A percentile compares a stretch with the other conserved stretches of the same genome.
These are phyloP conservation scores for Helogale parvula DNA, from an alignment of 2,113 vertebrate species.

Conservation along the genomic window DNA sequence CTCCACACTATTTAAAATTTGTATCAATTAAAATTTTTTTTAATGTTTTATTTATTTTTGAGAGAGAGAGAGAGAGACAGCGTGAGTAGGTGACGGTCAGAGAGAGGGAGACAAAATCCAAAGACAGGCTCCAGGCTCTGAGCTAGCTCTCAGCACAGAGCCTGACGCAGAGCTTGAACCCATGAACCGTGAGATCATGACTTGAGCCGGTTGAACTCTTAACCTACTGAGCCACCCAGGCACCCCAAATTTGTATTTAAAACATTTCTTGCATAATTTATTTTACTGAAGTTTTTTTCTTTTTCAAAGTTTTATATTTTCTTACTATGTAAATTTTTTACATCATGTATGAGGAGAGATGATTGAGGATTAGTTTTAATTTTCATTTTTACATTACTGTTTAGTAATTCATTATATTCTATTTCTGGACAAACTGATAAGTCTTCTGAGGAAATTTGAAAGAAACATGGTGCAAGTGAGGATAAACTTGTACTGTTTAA, in stretches of 20 bases:
- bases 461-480: conserved; percentile 10
- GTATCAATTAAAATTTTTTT: neutral
- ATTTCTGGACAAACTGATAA: conserved; percentile 4
- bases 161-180: too few relatives aligned
- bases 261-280: conserved; percentile 1
- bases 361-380: conserved; percentile 22
- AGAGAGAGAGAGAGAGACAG: too few relatives aligned
- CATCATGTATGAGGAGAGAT: neutral
- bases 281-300: neutral
- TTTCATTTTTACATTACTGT: conserved; percentile 39
- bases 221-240: too few relatives aligned
- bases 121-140: too few relatives aligned
- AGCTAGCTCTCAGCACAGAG: too few relatives aligned
- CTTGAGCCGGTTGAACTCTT: too few relatives aligned
- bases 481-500: neutral
- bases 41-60: too few relatives aligned
- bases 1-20: neutral
- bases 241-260: neutral
- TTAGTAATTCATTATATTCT: conserved; percentile 37
- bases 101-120: too few relatives aligned
- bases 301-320: neutral
- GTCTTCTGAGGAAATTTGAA: neutral
- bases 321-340: neutral
- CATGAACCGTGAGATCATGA: too few relatives aligned
- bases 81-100: too few relatives aligned